phyloP scores from a whole-genome alignment of 2,113 vertebrate genomes.

The Burhinus bistriatus region DNA sequence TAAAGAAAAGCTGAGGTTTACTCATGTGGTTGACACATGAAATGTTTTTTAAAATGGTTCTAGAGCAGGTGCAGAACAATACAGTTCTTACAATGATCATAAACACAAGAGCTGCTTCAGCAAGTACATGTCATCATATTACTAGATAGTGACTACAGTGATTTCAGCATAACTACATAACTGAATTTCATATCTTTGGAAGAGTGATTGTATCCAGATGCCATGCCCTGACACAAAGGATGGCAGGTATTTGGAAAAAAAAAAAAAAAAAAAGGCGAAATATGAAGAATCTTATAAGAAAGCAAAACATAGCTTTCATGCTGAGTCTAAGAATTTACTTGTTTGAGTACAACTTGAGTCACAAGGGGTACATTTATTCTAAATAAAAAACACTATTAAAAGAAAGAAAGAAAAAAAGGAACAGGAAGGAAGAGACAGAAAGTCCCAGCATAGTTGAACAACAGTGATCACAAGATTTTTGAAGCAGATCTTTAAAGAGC shows the following conservation, averaged over 20 bases:
- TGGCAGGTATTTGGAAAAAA: neutral
- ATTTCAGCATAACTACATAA: neutral
- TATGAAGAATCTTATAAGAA: neutral
- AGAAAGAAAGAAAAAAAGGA: slow-evolving; percentile 31
- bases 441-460: neutral
- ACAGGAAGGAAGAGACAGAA: slow-evolving; percentile 23
- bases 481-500: neutral
- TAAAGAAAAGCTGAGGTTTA: neutral
- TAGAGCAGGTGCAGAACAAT: neutral
- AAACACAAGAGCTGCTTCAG: neutral
- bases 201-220: neutral
- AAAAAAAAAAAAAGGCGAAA: neutral
- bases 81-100: neutral
- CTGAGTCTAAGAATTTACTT: neutral
- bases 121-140: neutral
- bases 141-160: neutral
- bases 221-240: neutral
- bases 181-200: neutral
- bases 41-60: neutral
- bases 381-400: slow-evolving; percentile 34
- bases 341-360: slow-evolving; percentile 6
- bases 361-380: neutral
- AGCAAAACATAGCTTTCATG: neutral
- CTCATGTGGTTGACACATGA: neutral
- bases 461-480: slow-evolving; percentile 25